Evolutionary conservation across 2,888 invertebrate species (phyloP).

Genomic region (Augiades crinisus): DNA sequence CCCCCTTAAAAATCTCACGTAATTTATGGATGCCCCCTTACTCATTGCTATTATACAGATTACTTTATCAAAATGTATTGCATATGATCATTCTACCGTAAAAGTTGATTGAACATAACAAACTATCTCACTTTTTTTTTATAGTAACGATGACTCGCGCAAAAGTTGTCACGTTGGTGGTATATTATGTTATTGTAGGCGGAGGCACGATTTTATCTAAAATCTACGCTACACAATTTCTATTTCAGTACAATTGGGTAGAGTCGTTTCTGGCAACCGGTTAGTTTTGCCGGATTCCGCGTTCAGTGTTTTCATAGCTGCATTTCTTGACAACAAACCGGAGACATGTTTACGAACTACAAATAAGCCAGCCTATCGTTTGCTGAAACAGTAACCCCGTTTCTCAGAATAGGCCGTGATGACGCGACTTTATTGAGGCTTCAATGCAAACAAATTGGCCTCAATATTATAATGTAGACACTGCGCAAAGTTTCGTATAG

Average conservation of each 20-base stretch:
- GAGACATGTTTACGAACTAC: conserved; percentile 37
- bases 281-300: neutral
- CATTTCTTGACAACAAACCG: neutral
- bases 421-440: conserved; percentile 24
- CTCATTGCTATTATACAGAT: no score
- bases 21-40: no score
- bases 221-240: neutral
- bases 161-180: no score
- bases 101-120: no score
- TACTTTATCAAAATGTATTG: no score
- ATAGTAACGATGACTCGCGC: no score
- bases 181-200: neutral
- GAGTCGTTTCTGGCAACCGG: neutral
- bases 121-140: no score
- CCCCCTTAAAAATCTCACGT: no score
- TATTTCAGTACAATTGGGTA: neutral
- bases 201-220: neutral
- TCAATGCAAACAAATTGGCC: conserved; percentile 26
- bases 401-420: conserved; percentile 24
- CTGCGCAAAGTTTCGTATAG: neutral
- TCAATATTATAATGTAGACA: conserved; percentile 13
- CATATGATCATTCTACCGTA: no score
- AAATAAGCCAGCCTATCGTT: conserved; percentile 6
- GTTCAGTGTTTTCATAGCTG: neutral
- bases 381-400: conserved; percentile 23